Evolutionary conservation across 1,140 invertebrate genomes (phyloP), one percentile per base, ranked within the genome.

Genomic region (Theocolax elegans): DNA sequence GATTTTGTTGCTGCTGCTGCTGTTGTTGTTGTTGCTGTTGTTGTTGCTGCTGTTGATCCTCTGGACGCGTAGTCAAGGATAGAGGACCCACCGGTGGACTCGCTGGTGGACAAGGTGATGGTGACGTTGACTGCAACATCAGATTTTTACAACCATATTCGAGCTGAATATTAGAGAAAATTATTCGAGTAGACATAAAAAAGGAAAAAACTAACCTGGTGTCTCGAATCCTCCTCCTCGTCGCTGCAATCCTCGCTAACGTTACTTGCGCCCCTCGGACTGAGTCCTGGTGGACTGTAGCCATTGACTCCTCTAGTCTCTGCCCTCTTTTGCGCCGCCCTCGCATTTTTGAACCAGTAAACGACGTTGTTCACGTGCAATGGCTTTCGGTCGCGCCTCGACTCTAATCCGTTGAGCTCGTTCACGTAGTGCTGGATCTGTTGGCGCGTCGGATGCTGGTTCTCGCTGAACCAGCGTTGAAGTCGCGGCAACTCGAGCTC

Each of bases 321-420:
- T 0, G 93, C 93, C 44, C 96, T 87, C 80, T 98, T 97, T 81
- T 96, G 94, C 1, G 97, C 97, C 10, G 97, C 97, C 62, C 97
- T 88, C 0, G 97, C 96, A 81, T 99, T 99, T 85, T 99, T 99
- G 82, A 99, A 99, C 97, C 97, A 99, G 83, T 98, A 98, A 21
- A 98, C 96, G 12, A 99, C 96, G 81, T 99, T 99, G 79, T 97
- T 97, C 1, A 98, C 92, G 84, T 99, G 97, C 23, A 99, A 87
- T 0, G 95, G 96, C 79, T 98, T 97, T 44, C 95, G 87, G 9
- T 96, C 96, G 70, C 94, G 89, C 15, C 97, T 88, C 38, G 96
- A 97, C 76, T 98, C 95, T 51, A 98, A 83, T 42, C 91, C 91
- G 81, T 99, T 98, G 59, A 99, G 86, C 80, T 98, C 96, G 54